Evolutionary conservation across 2,888 invertebrate genomes (phyloP), one percentile per base, ranked within the genome.

Genomic region (Melipona bicolor): DNA sequence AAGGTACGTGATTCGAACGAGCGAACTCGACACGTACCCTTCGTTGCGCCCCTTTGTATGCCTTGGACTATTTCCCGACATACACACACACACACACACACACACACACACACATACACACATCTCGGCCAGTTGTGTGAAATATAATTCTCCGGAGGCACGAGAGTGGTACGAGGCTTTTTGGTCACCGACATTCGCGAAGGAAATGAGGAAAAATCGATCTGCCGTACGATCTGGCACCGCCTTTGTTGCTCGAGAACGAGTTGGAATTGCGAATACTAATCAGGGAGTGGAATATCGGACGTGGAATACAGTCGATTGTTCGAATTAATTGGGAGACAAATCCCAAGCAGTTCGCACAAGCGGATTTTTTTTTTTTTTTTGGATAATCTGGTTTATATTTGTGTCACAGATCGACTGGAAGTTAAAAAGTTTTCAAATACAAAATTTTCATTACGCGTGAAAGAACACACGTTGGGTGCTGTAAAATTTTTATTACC

Each of bases 1-100:
- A 70, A 65, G 71, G 72, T 88, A 88, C 88, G 88, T 88, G 88
- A 88, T 88, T 83, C 62, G 88, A 79, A 88, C 78, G 71, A 64
- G 59, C 62, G 83, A 88, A 49, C 76, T 71, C 73, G 79, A 81
- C 86, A 81, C 77, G 73, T 84, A 70, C 70, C 78, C 79, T 78
- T 78, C 76, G 67, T 67, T 15, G 49, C 69, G n/a, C 43, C 69
- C 19, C 36, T 65, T 27, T 62, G 32, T 75, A 49, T 69, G 62
- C 24, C 61, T 32, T 24, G 61, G 24, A 81, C 84, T 84, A 67
- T 70, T 77, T 79, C 61, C 61, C 59, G 32, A 73, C 80, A 19
- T 6, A 19, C 1, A 1, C 27, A 27, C 27, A 27, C 27, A 27
- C 27, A 27, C 27, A 27, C 27, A 27, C 27, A 27, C 27, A 27